Evolutionary conservation across 2,113 vertebrate species (phyloP), one percentile per base, ranked within the genome.

Genomic region (Xiphias gladius): DNA sequence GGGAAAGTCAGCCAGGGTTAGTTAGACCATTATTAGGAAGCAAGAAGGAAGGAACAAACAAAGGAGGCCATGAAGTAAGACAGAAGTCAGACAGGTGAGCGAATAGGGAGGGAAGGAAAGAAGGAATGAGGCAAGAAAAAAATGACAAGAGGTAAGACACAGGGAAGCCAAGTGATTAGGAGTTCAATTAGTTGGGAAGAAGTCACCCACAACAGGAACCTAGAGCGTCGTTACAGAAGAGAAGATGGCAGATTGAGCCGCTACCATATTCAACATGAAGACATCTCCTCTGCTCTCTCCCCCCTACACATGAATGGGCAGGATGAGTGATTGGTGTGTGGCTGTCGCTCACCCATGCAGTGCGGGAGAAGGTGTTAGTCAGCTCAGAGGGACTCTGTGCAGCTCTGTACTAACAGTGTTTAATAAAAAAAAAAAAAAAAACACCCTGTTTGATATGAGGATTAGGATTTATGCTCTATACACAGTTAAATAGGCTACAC

Each of bases 381-480:
- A 76, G 77, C 58, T 86, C 63, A 73, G 46, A 75, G 66, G 52
- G 30, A 67, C 63, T 58, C 20, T 35, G 43, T 28, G 22, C 37
- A 11, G 55, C 59, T 73, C 41, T 72, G 16, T 13, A 43, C 57
- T 16, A 59, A 39, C 41, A 43, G n/a, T 54, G 62, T 50, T 72
- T 35, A 66, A 73, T 61, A 43, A 63, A 76, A 54, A 63, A 16
- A 22, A 32, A 35, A 43, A 41, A 80, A 68, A 32, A 73, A 62
- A 30, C 28, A 64, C 32, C 28, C 14, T 7, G 68, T 79, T 80
- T 67, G 76, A 88, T 71, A 67, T 43, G 35, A 90, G 79, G 73
- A 88, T 85, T 82, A 73, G 67, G 12, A 85, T 20, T 32, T 58
- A 32, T 55, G n/a, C 78, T 74, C 67, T 59, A 10, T 20, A 54